Conservation (phyloP, 2,797 vertebrate species). For the Nyctibius grandis region DNA sequence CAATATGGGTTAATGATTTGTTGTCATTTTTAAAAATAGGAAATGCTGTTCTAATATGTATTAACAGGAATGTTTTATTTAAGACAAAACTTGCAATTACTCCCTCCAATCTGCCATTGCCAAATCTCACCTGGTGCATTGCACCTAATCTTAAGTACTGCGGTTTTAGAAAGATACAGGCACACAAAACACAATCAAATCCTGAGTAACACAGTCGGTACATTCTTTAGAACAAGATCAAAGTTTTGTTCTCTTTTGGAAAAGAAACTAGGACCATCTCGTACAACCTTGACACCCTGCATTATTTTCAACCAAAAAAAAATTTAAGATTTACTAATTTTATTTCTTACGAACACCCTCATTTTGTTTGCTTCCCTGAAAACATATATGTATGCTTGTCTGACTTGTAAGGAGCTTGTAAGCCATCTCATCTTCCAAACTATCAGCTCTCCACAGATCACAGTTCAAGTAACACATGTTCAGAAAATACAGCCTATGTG, state of each 20-base stretch:
- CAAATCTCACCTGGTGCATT: not conserved
- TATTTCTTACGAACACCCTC: not conserved
- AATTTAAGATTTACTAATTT: not conserved
- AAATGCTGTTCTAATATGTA: not conserved
- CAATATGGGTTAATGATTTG: not conserved
- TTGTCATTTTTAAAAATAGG: not conserved
- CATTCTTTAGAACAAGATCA: not conserved
- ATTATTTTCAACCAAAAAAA: not conserved
- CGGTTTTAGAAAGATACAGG: not conserved
- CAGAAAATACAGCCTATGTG: not conserved
- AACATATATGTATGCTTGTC: not conserved
- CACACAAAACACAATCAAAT: not conserved
- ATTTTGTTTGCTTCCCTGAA: not conserved
- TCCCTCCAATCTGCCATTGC: not conserved
- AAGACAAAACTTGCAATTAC: not conserved
- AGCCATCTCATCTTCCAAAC: not conserved
- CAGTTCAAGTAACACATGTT: not conserved
- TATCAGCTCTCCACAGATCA: not conserved
- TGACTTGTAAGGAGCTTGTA: not conserved
- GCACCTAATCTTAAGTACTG: not conserved
- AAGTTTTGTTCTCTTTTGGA: not conserved
- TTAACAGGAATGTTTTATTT: not conserved
- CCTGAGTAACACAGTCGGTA: not conserved
- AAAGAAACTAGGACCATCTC: not conserved
- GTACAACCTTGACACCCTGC: not conserved